Evolutionary conservation across 2,888 invertebrate genomes (phyloP), one percentile per base, ranked within the genome.

Genomic region (Apodemia mormo): DNA sequence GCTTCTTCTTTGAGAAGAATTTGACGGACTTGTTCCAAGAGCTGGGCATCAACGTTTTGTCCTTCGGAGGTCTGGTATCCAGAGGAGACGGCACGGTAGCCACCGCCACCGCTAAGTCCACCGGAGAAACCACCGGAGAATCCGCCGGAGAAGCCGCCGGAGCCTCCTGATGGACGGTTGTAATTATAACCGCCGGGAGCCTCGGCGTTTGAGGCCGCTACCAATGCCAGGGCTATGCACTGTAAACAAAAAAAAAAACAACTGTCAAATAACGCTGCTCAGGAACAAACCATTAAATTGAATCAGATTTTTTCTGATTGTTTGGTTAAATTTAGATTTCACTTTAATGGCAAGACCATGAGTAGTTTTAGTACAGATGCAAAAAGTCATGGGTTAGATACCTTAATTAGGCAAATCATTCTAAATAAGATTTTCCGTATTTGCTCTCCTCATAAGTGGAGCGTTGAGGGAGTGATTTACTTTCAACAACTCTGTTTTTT

Each of bases 31-130:
- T 97, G 96, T 82, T 97, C 97, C 76, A 97, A 94, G 77, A 97
- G 95, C 76, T 95, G 95, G 52, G 94, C 94, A 90, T 97, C 97
- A 78, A 97, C 97, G 88, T 96, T 95, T 81, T 96, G 96, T 75
- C 97, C 97, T 86, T 97, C 97, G 79, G 95, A 96, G 80, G 97
- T 96, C 87, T 96, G 96, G 92, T 95, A 95, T 77, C 97, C 97
- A 77, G 95, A 95, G 79, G 96, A 95, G 70, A 97, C 97, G 77
- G 96, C 95, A 76, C 95, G 95, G 94, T 96, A 96, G 76, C 96
- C 96, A 72, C 96, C 96, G 73, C 96, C 95, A 80, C 92, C 89
- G 77, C 82, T 79, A 76, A 85, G 84, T 29, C 90, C 87, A 58
- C 92, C 87, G 76, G 88, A 80, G 77, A 86, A 82, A 74, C 91